These are phyloP conservation scores for Horisme vitalbata DNA, from an alignment of 2,888 invertebrate genomes.

Conservation along the genomic window DNA sequence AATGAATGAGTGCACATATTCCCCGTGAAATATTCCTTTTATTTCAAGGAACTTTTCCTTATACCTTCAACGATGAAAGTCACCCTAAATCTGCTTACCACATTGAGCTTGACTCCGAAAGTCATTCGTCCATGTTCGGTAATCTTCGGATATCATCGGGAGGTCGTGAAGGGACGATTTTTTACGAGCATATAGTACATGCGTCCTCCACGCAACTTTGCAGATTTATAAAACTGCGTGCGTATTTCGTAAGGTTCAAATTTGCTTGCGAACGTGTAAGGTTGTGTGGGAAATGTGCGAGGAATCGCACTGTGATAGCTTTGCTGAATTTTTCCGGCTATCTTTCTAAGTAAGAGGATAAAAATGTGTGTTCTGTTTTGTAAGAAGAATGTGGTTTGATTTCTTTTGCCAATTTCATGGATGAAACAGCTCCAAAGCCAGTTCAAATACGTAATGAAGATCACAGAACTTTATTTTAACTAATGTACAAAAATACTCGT, in stretches of 20 bases:
- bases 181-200: constrained; percentile 62
- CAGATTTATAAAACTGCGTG: constrained; percentile 26
- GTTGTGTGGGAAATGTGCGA: constrained; percentile 32
- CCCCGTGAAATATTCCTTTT: constrained; percentile 7
- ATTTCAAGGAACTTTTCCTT: constrained; percentile 7
- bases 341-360: constrained; percentile 65
- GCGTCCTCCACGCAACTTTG: constrained; percentile 32
- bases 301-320: constrained; percentile 65
- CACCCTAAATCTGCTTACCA: constrained; percentile 34
- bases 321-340: constrained; percentile 66
- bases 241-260: constrained; percentile 37
- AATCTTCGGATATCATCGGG: constrained; percentile 62
- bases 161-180: constrained; percentile 60
- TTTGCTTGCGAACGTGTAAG: constrained; percentile 32
- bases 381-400: constrained; percentile 15
- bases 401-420: constrained; percentile 2
- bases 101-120: constrained; percentile 33
- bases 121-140: constrained; percentile 55
- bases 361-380: constrained; percentile 49
- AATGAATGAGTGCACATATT: constrained; percentile 3
- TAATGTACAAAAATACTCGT: too few relatives aligned
- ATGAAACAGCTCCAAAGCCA: too few relatives aligned
- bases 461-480: too few relatives aligned
- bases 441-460: too few relatives aligned
- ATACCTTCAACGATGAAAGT: constrained; percentile 26